Base-by-base conservation (phyloP, 2,797 vertebrate species). In the Periparus ater region DNA sequence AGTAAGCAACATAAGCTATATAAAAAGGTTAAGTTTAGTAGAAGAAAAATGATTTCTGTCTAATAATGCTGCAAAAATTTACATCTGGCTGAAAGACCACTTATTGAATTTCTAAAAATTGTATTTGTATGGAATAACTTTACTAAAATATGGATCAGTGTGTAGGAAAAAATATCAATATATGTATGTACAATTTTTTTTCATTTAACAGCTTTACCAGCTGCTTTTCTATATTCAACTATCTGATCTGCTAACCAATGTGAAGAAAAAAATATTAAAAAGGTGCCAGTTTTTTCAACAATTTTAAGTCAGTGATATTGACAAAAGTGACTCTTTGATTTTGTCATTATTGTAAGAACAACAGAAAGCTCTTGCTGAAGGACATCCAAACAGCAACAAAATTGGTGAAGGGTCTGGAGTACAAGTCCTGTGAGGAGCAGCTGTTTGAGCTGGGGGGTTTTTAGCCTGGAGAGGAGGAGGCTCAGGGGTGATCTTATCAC, bases 371-470 rank as follows among this genome's bases (percentile, higher is more conserved):
- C 32, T 54, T 75, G 8, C 9, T 71, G 40, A 21, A 74, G 14
- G 2, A 3, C 3, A 7, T 58, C 29, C 62, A 63, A 65, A 66
- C 3, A 11, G 5, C 7, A 26, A 17, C 3, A 8, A n/a, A 82
- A 19, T 13, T 78, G 25, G 6, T 34, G 32, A 67, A 48, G 7
- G 8, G 4, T 44, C 17, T 72, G 10, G 14, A 53, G 34, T 8
- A 34, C 6, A 29, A 42, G 19, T 42, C 26, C 4, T 17, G 0
- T 11, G 44, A 42, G 11, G 1, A 40, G 38, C 38, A 40, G 38
- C 38, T 40, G 38, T 11, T 13, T 40, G 15, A 75, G 9, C 15
- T 44, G 29, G 16, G 3, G 2, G 1, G 4, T 2, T 2, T 66
- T 34, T 27, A 48, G 5, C 2, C 25, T 26, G 38, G 12, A 66